Evolutionary conservation across 2,113 vertebrate species (phyloP).

Genomic region (Microcebus tavaratra): DNA sequence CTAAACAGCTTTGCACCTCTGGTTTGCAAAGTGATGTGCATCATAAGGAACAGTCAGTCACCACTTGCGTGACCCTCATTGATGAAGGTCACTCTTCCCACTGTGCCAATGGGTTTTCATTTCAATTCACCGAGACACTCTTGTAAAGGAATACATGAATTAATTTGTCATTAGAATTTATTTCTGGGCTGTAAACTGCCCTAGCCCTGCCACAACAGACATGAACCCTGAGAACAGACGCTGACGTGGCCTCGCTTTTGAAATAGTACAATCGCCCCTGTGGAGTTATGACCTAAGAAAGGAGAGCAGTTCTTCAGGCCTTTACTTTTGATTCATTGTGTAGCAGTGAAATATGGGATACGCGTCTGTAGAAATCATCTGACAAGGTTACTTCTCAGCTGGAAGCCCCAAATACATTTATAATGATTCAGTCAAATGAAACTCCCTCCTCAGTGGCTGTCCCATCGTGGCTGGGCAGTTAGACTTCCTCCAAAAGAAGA

Average conservation of each 20-base stretch:
- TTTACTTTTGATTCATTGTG: not conserved
- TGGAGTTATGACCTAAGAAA: not conserved
- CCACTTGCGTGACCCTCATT: rapidly evolving
- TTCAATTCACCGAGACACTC: rapidly evolving
- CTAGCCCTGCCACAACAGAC: not conserved
- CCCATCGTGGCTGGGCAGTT: rapidly evolving
- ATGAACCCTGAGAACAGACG: not conserved
- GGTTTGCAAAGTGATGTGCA: rapidly evolving
- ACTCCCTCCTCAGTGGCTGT: rapidly evolving
- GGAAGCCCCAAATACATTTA: not conserved
- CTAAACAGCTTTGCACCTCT: not conserved
- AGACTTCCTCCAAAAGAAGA: not conserved
- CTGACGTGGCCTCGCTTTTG: rapidly evolving
- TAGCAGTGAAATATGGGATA: rapidly evolving
- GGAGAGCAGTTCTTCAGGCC: not conserved
- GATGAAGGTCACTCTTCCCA: not conserved
- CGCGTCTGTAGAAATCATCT: rapidly evolving
- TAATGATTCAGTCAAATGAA: rapidly evolving
- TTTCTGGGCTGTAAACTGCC: not conserved
- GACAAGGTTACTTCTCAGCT: not conserved
- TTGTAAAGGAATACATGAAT: not conserved
- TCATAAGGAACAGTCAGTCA: rapidly evolving
- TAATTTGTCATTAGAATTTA: not conserved
- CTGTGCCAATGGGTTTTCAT: rapidly evolving
- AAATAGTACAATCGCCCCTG: rapidly evolving